Base-by-base conservation (phyloP, 2,888 invertebrate species). In the Drosophila rubida region DNA sequence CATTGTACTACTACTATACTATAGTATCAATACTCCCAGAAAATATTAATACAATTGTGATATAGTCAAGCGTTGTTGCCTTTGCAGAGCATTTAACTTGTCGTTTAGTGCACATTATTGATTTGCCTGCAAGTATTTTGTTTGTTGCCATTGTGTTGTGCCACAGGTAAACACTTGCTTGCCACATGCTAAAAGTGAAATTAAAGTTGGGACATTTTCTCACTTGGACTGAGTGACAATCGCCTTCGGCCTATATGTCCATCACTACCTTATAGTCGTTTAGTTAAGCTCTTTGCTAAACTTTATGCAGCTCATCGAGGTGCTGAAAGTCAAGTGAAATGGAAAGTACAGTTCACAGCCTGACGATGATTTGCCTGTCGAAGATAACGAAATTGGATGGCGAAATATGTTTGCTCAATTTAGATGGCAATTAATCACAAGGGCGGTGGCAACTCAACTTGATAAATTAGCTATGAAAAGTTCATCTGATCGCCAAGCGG, bases 111-210 rank as follows among this genome's bases (percentile, higher is more conserved):
- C 1, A 5, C 1, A 5, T 1, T 27, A 13, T 13, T 4, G 8
- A 5, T 11, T 2, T 27, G 16, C 5, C 37, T 53, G 45, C 57
- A 54, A 54, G 25, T 37, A 45, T 32, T 35, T 69, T 72, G 63
- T 79, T 51, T 41, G 45, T 63, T 61, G 58, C 23, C 51, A 49
- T 69, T 68, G 44, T 76, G 5, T 51, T 25, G 32, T 32, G 4
- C 32, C 32, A 8, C 30, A 61, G 44, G 58, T 66, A 61, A 68
- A 66, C 62, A 78, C 48, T 16, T 13, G 19, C 54, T 53, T 23
- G 69, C 62, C 58, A 84, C 66, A 78, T 80, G 84, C 86, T 84
- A 88, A 84, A 84, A 84, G 84, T 88, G 84, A 84, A 84, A 84
- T 78, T 88, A 86, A 74, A 71, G 71, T 72, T 77, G 60, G 39